Base-by-base conservation (phyloP, 2,797 vertebrate species). In the Chelon labrosus region DNA sequence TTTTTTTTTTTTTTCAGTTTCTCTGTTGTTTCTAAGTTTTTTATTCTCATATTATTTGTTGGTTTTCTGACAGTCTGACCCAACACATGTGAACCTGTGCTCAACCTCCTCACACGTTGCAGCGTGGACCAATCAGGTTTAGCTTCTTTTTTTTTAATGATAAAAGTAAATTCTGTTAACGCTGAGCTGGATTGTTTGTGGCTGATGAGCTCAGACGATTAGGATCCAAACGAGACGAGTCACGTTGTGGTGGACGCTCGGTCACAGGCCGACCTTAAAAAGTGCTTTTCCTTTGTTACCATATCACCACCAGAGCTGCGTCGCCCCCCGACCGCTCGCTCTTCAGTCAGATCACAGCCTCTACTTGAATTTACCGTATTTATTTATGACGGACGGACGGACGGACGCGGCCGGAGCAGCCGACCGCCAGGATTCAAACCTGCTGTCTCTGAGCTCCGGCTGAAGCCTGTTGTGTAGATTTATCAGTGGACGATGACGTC, bases 311-410 rank as follows among this genome's bases (percentile, higher is more conserved):
- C 64, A 47, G 22, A 84, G 76, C 60, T 57, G 52, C 60, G 75
- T 66, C 50, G 68, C 62, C 73, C 19, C 16, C 72, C 62, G 60
- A 75, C 68, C 55, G 55, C 85, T 71, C 73, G 83, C 75, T 81
- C 75, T 91, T 80, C 84, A 85, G 59, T 88, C 88, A 86, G 79
- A 86, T 88, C 77, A 86, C 80, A 86, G 87, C 88, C 83, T 91
- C 86, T 93, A 94, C 92, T 94, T 94, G 92, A 94, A 94, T 89
- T 90, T 88, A 87, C 82, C 4, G 77, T 93, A 89, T 93, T 93
- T 93, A 93, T 93, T 92, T 88, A 85, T 91, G 80, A 53, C 37
- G 80, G 84, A 82, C 9, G 12, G 77, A 82, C 2, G 39, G 80
- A 73, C n/a, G n/a, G n/a, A n/a, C n/a, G n/a, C n/a, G n/a, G n/a